Evolutionary conservation across 2,888 invertebrate genomes (phyloP).

Genomic region (Chelonus formosanus): DNA sequence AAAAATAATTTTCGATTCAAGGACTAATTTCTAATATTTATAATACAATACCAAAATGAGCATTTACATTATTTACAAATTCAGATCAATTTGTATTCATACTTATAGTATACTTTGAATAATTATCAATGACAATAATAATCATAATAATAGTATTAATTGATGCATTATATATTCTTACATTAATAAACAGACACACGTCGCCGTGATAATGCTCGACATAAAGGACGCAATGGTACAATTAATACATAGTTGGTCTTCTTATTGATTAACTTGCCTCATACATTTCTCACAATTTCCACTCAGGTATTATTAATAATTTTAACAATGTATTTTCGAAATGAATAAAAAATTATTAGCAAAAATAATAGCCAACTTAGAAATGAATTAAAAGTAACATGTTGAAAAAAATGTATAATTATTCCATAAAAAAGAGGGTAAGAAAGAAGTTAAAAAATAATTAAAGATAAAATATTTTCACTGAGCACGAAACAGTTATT

Average conservation of each 20-base stretch:
- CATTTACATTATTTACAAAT: conserved; percentile 61
- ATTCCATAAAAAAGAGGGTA: neutral
- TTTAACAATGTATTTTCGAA: neutral
- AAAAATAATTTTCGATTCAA: too few species aligned
- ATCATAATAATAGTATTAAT: conserved; percentile 1
- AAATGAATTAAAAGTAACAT: too few species aligned
- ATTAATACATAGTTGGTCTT: conserved; percentile 22
- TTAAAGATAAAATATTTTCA: neutral
- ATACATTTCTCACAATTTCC: neutral
- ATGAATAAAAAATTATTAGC: too few species aligned
- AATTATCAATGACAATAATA: neutral
- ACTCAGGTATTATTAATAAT: neutral
- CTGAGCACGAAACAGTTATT: conserved; percentile 4
- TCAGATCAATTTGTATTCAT: conserved; percentile 36
- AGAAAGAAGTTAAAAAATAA: neutral
- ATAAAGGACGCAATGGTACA: conserved; percentile 53
- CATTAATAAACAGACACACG: conserved; percentile 39
- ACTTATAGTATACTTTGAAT: conserved; percentile 18
- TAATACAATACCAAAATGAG: conserved; percentile 43
- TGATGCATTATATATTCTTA: conserved; percentile 23
- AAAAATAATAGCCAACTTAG: too few species aligned
- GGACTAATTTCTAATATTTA: too few species aligned
- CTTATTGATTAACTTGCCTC: neutral
- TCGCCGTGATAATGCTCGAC: conserved; percentile 46
- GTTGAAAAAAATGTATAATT: too few species aligned